Conservation (phyloP, 2,113 vertebrate species). For the Laterallus jamaicensis region DNA sequence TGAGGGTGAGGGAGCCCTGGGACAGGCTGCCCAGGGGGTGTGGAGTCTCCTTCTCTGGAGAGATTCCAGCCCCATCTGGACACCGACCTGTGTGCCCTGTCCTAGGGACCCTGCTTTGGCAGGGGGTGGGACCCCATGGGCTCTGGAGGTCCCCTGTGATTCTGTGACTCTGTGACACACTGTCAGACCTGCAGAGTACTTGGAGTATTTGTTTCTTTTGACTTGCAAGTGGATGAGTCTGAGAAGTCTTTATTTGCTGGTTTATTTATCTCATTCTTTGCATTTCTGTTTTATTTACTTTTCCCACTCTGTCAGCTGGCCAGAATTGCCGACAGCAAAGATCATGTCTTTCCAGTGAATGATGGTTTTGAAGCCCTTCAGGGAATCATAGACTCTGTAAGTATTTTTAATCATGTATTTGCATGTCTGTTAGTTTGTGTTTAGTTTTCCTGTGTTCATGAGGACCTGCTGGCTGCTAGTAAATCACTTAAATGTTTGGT, state of each 20-base stretch:
- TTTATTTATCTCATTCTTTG: neutral
- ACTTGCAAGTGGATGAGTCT: neutral
- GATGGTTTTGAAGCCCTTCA: conserved; percentile 96
- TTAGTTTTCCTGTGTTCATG: neutral
- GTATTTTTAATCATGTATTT: conserved; percentile 18
- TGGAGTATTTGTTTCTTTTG: neutral
- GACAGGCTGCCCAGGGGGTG: no score
- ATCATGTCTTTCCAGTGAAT: conserved; percentile 98
- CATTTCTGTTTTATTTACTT: neutral
- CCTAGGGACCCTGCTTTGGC: no score
- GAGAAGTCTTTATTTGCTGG: neutral
- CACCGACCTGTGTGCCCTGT: no score
- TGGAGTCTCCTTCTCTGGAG: no score
- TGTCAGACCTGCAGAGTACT: neutral
- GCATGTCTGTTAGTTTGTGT: neutral
- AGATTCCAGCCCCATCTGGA: no score
- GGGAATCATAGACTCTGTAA: conserved; percentile 95
- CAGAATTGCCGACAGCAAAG: conserved; percentile 96
- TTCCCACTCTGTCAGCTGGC: conserved; percentile 82
- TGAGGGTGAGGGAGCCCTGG: no score
- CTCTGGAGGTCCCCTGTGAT: no score
- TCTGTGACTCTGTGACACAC: neutral
- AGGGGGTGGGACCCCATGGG: no score
- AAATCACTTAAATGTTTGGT: neutral
- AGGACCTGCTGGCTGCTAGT: neutral